A percentile compares a stretch with the other conserved stretches of the same genome.
These are phyloP conservation scores for Pseudopleuronectes americanus DNA, from an alignment of 2,797 vertebrate species.

Conservation along the genomic window DNA sequence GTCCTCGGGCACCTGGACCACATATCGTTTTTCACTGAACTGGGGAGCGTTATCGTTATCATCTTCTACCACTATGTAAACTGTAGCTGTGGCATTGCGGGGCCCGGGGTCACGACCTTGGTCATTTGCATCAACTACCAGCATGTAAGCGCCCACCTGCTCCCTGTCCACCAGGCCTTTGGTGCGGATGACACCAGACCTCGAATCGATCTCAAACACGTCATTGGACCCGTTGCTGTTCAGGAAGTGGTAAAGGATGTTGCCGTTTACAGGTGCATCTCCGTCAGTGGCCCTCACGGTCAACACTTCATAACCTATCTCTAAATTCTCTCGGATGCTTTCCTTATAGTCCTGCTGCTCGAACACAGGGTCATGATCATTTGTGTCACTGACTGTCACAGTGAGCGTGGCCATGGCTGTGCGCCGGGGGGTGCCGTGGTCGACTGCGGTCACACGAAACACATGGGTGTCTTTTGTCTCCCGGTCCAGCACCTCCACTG, in stretches of 20 bases:
- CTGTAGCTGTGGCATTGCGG: slow-evolving; percentile 90
- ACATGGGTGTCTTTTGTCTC: slow-evolving; percentile 96
- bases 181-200: slow-evolving; percentile 94
- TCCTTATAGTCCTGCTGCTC: slow-evolving; percentile 95
- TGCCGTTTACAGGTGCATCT: slow-evolving; percentile 91
- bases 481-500: slow-evolving; percentile 88
- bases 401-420: slow-evolving; percentile 95
- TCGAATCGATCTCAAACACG: slow-evolving; percentile 93
- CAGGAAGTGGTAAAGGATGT: slow-evolving; percentile 92
- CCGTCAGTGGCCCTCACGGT: slow-evolving; percentile 94
- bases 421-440: slow-evolving; percentile 88
- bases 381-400: slow-evolving; percentile 90
- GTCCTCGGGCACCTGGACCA: slow-evolving; percentile 92
- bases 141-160: slow-evolving; percentile 87
- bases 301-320: slow-evolving; percentile 95
- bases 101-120: slow-evolving; percentile 92
- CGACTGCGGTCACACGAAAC: slow-evolving; percentile 90
- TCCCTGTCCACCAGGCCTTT: slow-evolving; percentile 92
- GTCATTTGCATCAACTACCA: slow-evolving; percentile 92
- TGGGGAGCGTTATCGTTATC: slow-evolving; percentile 96
- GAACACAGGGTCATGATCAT: slow-evolving; percentile 92
- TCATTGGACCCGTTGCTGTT: slow-evolving; percentile 81
- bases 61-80: slow-evolving; percentile 91
- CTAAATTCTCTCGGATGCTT: slow-evolving; percentile 94
- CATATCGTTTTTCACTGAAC: slow-evolving; percentile 94